Evolutionary conservation across 2,113 vertebrate genomes (phyloP).

Genomic region (Bos taurus): ARS-UCD2.0 NC_037350.1:30553501-30554000

Average conservation of each 20-base stretch:
- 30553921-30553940: neutral
- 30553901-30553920: neutral
- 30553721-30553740: neutral
- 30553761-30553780: neutral
- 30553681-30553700: neutral
- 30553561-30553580: neutral
- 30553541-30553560: neutral
- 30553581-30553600: neutral
- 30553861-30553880: neutral
- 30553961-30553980: neutral
- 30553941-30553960: neutral
- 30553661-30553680: neutral
- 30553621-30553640: neutral
- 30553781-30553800: neutral
- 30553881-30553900: neutral
- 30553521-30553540: neutral
- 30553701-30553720: neutral
- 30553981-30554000: neutral
- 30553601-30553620: neutral
- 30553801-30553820: neutral
- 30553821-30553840: neutral
- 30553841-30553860: neutral
- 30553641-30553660: neutral
- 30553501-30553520: neutral
- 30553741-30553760: neutral